phyloP scores from a whole-genome alignment of 2,797 vertebrate genomes.

The Microcaecilia unicolor region DNA sequence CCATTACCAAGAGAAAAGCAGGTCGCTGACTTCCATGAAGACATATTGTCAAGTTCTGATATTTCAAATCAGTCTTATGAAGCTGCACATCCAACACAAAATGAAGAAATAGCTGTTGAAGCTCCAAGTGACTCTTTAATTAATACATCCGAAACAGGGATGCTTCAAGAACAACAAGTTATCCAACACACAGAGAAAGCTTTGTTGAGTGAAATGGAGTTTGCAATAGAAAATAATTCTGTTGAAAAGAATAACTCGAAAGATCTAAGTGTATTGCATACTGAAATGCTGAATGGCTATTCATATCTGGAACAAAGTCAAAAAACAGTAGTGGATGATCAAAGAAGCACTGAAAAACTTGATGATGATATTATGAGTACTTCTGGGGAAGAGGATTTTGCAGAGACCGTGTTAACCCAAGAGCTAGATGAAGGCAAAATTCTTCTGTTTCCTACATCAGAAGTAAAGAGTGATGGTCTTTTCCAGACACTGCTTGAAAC shows the following conservation, averaged over 20 bases:
- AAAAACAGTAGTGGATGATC: background rate
- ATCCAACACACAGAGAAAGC: background rate
- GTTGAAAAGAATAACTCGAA: no score
- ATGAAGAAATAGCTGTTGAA: no score
- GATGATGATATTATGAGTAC: background rate
- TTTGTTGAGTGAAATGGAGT: no score
- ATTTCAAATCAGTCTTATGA: no score
- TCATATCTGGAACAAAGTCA: background rate
- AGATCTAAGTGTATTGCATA: no score
- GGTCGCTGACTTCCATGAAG: no score
- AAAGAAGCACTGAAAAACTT: background rate
- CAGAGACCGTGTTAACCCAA: no score
- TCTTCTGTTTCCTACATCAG: background rate
- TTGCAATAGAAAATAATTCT: no score
- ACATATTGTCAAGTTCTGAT: no score
- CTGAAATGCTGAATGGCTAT: background rate
- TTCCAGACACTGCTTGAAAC: constrained; percentile 1
- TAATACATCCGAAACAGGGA: background rate
- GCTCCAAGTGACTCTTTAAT: background rate
- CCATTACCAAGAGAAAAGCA: no score
- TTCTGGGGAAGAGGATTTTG: no score
- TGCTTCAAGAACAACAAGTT: background rate
- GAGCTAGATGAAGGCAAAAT: background rate
- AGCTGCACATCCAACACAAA: no score
- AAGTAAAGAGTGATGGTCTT: constrained; percentile 1